phyloP scores from a whole-genome alignment of 2,888 invertebrate genomes.

The Philereme vetulata region DNA sequence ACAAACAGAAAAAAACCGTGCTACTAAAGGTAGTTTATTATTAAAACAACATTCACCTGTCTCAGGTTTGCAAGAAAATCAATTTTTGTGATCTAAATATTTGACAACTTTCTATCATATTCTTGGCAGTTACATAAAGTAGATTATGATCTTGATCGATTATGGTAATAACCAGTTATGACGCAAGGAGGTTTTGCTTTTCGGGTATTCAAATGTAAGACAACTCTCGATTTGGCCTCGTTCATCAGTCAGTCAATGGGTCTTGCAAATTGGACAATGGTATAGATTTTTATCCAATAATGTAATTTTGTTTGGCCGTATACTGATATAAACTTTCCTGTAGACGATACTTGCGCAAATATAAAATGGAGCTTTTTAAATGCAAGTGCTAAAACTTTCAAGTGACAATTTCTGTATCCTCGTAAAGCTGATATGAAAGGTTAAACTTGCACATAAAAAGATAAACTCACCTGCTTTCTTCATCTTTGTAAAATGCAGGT shows the following conservation, averaged over 20 bases:
- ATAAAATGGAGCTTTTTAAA: not conserved
- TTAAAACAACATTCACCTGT: slow-evolving; percentile 29
- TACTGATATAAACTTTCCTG: slow-evolving; percentile 2
- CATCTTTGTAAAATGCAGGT: slow-evolving; percentile 3
- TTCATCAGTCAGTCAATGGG: slow-evolving; percentile 54
- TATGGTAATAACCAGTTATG: slow-evolving; percentile 72
- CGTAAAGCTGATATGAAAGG: slow-evolving; percentile 9
- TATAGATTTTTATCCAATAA: slow-evolving; percentile 58
- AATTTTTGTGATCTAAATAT: slow-evolving; percentile 50
- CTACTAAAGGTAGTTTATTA: slow-evolving; percentile 4
- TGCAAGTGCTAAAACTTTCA: not conserved
- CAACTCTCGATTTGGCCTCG: slow-evolving; percentile 63
- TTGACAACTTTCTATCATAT: slow-evolving; percentile 66
- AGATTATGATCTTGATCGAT: slow-evolving; percentile 76
- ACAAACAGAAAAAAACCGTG: not conserved
- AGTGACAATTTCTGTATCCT: slow-evolving; percentile 5
- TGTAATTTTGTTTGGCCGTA: slow-evolving; percentile 37
- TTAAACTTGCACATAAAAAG: slow-evolving; percentile 12
- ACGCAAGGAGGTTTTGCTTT: slow-evolving; percentile 64
- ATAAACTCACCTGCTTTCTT: slow-evolving; percentile 19
- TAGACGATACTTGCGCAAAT: not conserved
- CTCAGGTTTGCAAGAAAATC: slow-evolving; percentile 36
- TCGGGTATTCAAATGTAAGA: slow-evolving; percentile 57
- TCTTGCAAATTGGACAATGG: slow-evolving; percentile 48
- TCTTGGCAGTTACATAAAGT: slow-evolving; percentile 62